Evolutionary conservation across 2,113 vertebrate species (phyloP).

Genomic region (Dryoscopus gambensis): DNA sequence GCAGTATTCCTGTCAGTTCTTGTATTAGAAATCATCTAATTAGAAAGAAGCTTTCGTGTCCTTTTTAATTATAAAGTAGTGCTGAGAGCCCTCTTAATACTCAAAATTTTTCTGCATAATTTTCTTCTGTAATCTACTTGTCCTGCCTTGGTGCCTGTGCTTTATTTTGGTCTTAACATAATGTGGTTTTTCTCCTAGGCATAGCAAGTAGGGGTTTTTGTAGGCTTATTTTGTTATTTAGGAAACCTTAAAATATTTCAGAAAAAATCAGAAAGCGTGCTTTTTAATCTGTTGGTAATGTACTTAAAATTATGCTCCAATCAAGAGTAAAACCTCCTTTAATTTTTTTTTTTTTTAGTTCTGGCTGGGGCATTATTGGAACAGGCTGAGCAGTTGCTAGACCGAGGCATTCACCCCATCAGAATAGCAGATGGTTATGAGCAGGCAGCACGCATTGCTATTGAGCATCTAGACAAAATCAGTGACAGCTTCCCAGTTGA

Average conservation of each 20-base stretch:
- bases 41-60: not conserved
- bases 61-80: not conserved
- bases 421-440: constrained; percentile 94
- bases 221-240: not conserved
- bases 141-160: fast-evolving
- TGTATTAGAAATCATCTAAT: not conserved
- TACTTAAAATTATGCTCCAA: not conserved
- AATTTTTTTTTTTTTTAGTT: constrained; percentile 67
- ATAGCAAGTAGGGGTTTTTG: not conserved
- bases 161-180: not conserved
- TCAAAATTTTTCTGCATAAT: fast-evolving
- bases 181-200: not conserved
- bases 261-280: fast-evolving
- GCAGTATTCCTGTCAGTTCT: not conserved
- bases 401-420: constrained; percentile 95
- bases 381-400: constrained; percentile 91
- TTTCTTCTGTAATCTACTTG: not conserved
- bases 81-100: not conserved
- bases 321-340: not conserved
- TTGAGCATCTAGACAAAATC: constrained; percentile 89
- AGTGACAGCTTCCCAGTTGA: constrained; percentile 89
- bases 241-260: not conserved
- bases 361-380: constrained; percentile 92
- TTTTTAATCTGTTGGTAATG: not conserved
- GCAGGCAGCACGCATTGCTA: constrained; percentile 88